Percentiles rank a stretch among this genome's conserved stretches.
phyloP scores from a whole-genome alignment of 1,140 invertebrate genomes.

The Lasaia peninsularis region DNA sequence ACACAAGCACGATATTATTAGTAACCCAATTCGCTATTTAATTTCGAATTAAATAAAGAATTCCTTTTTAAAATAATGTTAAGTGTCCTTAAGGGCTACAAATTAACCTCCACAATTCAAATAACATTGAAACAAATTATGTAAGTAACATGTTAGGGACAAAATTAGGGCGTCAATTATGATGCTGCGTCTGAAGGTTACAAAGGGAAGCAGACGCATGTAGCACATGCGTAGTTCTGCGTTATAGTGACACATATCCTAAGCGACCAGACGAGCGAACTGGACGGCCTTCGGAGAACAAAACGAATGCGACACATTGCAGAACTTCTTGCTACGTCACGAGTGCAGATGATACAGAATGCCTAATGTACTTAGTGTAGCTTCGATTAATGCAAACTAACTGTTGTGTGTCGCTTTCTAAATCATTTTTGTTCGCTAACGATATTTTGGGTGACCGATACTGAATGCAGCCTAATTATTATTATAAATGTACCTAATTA shows the following conservation, averaged over 20 bases:
- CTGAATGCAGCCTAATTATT: too few species aligned
- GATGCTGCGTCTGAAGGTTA: conserved; percentile 48
- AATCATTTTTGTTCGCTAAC: too few species aligned
- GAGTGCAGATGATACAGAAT: conserved; percentile 1
- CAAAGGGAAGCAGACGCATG: conserved; percentile 47
- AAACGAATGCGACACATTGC: conserved; percentile 38
- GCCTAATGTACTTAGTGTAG: too few species aligned
- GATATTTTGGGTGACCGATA: too few species aligned
- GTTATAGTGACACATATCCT: conserved; percentile 70
- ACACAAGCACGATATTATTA: too few species aligned
- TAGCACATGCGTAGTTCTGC: conserved; percentile 35
- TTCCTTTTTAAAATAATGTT: neutral
- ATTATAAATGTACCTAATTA: too few species aligned
- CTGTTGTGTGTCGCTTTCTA: too few species aligned
- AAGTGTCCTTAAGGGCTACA: neutral
- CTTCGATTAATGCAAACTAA: too few species aligned
- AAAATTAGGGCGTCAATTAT: conserved; percentile 42
- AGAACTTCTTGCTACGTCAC: conserved; percentile 13
- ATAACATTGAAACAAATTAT: conserved; percentile 9
- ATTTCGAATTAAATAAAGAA: neutral
- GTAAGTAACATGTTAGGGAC: conserved; percentile 1
- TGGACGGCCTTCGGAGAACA: conserved; percentile 64
- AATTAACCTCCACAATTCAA: neutral
- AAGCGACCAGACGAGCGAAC: conserved; percentile 51
- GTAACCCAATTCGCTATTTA: neutral